Evolutionary conservation across 1,140 invertebrate genomes (phyloP).

Genomic region (Pissodes strobi): DNA sequence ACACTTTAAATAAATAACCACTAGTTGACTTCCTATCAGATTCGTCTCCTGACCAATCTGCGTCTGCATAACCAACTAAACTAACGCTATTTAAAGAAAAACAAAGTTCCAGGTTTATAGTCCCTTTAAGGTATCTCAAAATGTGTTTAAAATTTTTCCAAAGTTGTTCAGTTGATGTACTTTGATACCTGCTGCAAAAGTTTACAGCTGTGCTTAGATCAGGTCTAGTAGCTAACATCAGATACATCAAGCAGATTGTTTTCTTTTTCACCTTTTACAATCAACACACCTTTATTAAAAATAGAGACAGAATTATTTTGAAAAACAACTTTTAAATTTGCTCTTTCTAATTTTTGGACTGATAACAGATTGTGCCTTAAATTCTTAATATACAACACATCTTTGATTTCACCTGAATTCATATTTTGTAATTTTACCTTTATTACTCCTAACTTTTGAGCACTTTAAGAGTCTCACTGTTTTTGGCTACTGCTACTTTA

Average conservation of each 20-base stretch:
- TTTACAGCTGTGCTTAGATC: slow-evolving; percentile 11
- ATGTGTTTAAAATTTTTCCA: neutral
- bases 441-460: slow-evolving; percentile 1
- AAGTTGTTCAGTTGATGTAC: slow-evolving; percentile 1
- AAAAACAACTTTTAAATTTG: slow-evolving; percentile 1
- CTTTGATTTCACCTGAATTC: neutral
- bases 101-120: neutral
- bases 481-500: slow-evolving; percentile 10
- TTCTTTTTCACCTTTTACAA: neutral
- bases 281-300: neutral
- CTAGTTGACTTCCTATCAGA: slow-evolving; percentile 43
- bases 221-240: slow-evolving; percentile 13
- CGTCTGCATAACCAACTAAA: slow-evolving; percentile 49
- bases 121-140: neutral
- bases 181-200: slow-evolving; percentile 14
- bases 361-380: too few species aligned
- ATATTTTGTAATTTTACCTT: neutral
- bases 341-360: slow-evolving; percentile 5
- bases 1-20: slow-evolving; percentile 46
- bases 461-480: neutral
- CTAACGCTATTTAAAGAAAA: neutral
- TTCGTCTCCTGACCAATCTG: slow-evolving; percentile 53
- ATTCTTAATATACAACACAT: neutral
- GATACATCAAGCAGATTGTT: slow-evolving; percentile 18
- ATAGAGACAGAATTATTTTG: neutral